Evolutionary conservation across 2,888 invertebrate genomes (phyloP).

Genomic region (Podabrus alpinus): DNA sequence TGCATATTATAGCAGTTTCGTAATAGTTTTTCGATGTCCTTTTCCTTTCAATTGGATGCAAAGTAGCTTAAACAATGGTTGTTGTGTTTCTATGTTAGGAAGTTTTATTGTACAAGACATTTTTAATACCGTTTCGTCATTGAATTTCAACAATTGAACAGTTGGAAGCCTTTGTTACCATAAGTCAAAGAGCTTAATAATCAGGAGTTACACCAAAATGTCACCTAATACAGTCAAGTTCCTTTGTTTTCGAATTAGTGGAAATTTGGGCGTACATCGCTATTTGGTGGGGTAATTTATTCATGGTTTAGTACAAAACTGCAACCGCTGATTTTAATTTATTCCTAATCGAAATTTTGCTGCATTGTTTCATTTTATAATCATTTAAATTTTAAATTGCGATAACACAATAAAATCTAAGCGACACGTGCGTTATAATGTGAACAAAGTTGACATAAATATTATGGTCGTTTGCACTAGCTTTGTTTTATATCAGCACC

Average conservation of each 20-base stretch:
- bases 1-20: too few species aligned
- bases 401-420: background rate
- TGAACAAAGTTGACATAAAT: background rate
- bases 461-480: background rate
- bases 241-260: background rate
- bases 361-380: background rate
- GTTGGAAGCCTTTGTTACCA: background rate
- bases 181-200: background rate
- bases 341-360: background rate
- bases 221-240: background rate
- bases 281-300: background rate
- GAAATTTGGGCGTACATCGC: background rate
- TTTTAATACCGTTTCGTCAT: background rate
- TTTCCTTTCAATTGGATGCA: background rate
- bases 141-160: background rate
- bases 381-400: background rate
- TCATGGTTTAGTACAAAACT: background rate
- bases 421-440: constrained; percentile 1
- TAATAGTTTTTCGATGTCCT: background rate
- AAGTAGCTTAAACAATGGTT: background rate
- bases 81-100: background rate
- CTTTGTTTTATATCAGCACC: constrained; percentile 12
- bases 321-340: background rate
- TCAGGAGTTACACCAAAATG: background rate
- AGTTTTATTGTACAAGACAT: background rate